Conservation (phyloP, 2,113 vertebrate genomes). For the Tragelaphus buxtoni region DNA sequence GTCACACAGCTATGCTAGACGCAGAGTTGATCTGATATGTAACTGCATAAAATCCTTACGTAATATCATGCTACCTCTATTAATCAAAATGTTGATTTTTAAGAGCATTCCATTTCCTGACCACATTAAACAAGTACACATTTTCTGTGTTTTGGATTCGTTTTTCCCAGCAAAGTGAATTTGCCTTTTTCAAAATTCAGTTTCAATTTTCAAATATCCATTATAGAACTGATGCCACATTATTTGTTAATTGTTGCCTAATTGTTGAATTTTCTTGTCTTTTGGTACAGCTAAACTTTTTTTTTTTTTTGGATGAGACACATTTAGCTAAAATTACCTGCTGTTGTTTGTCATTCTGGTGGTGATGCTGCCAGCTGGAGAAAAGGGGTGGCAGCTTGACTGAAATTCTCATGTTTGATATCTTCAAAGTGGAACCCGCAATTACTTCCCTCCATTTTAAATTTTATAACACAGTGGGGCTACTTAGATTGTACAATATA, state of each 20-base stretch:
- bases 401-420: conserved; percentile 52
- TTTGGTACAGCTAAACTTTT: conserved; percentile 54
- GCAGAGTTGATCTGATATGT: background rate
- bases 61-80: background rate
- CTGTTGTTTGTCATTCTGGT: conserved; percentile 64
- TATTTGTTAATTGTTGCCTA: conserved; percentile 69
- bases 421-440: conserved; percentile 63
- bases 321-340: conserved; percentile 77
- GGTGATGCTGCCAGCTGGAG: conserved; percentile 73
- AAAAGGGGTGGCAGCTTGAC: conserved; percentile 60
- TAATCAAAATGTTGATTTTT: conserved; percentile 28
- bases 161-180: conserved; percentile 38
- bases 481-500: background rate
- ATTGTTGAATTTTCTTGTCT: conserved; percentile 72
- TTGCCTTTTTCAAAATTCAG: conserved; percentile 44
- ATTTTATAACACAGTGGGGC: conserved; percentile 42
- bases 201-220: conserved; percentile 54
- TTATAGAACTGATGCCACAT: conserved; percentile 53
- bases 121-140: background rate
- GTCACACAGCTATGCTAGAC: background rate
- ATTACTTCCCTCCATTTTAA: conserved; percentile 64
- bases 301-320: conserved; percentile 38
- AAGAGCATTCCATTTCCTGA: conserved; percentile 21
- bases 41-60: background rate
- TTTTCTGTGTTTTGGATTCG: conserved; percentile 22